A percentile compares a stretch with the other conserved stretches of the same genome.
These are phyloP conservation scores for Platichthys flesus DNA, from an alignment of 2,113 vertebrate genomes.

Conservation along the genomic window DNA sequence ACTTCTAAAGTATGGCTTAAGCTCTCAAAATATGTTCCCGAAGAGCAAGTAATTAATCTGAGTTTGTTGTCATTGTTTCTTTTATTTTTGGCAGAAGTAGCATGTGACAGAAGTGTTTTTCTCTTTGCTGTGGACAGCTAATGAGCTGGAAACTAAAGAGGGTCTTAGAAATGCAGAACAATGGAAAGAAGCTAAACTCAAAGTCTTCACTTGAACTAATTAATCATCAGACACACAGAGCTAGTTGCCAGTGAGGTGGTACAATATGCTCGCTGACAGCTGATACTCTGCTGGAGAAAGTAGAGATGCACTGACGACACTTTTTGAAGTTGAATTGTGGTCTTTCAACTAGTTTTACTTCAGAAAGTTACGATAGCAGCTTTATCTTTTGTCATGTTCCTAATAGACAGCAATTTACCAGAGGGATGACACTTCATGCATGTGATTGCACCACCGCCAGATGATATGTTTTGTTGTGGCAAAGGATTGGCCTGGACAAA, in stretches of 20 bases:
- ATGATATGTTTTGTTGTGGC: no score
- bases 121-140: conserved; percentile 5
- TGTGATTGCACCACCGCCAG: no score
- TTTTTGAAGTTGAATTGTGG: not conserved
- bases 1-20: no score
- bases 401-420: no score
- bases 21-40: no score
- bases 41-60: not conserved
- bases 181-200: not conserved
- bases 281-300: not conserved
- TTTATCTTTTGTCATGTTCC: no score
- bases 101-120: no score
- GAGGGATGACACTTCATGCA: no score
- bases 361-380: no score
- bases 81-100: not conserved
- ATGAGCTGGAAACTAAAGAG: conserved; percentile 5
- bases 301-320: not conserved
- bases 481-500: no score
- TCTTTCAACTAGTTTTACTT: not conserved
- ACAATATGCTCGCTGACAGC: not conserved
- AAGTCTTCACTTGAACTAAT: not conserved
- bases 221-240: not conserved
- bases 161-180: no score
- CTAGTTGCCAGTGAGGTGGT: not conserved
- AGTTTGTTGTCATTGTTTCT: not conserved